Evolutionary conservation across 2,888 invertebrate genomes (phyloP).

Genomic region (Labia minor): DNA sequence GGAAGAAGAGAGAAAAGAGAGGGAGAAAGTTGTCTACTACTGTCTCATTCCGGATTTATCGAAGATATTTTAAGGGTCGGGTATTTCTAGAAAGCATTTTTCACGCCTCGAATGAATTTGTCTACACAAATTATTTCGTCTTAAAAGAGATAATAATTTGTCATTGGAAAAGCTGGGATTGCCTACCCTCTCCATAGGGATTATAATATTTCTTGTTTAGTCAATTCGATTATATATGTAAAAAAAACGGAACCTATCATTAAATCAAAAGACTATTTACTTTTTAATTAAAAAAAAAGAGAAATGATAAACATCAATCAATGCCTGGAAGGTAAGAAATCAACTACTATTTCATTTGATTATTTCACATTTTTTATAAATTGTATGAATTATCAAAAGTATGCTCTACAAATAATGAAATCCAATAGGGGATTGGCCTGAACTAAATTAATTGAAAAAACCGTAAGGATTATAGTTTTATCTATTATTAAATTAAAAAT

Average conservation of each 20-base stretch:
- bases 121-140: neutral
- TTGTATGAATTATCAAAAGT: too few species aligned
- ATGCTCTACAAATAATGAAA: too few species aligned
- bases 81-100: slow-evolving; percentile 7
- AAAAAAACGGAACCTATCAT: neutral
- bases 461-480: too few species aligned
- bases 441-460: too few species aligned
- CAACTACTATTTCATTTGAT: too few species aligned
- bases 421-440: too few species aligned
- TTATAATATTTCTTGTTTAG: neutral
- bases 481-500: too few species aligned
- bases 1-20: neutral
- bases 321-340: too few species aligned
- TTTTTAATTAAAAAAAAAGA: neutral
- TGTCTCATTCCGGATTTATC: neutral
- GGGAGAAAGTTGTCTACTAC: too few species aligned
- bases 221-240: neutral
- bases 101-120: neutral
- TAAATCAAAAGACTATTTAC: neutral
- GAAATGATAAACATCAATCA: neutral
- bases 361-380: too few species aligned
- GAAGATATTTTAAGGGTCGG: slow-evolving; percentile 3
- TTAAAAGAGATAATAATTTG: neutral
- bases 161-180: neutral
- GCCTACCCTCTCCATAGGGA: neutral